Base-by-base conservation (phyloP, 2,797 vertebrate species). In the Leptodactylus fallax region DNA sequence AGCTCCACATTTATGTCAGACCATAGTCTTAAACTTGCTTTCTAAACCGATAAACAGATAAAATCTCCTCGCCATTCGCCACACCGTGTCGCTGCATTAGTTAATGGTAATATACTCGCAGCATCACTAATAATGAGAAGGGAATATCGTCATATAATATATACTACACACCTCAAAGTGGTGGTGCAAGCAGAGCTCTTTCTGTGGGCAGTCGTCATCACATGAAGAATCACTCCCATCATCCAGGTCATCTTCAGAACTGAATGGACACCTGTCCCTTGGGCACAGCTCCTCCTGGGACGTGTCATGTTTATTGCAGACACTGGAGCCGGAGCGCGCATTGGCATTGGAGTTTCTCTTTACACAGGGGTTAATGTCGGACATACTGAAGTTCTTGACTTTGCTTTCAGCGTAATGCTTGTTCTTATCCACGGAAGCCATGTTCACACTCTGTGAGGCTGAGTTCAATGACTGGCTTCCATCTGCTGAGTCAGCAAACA, bases 401-500 rank as follows among this genome's bases (percentile, higher is more conserved):
- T 12, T 77, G 69, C 77, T 90, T 61, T 85, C 23, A 12, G 85
- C 79, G 5, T 91, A 88, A 87, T 79, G 63, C 19, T 27, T 90
- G 67, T 69, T 72, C 27, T 87, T 3, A 27, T 90, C 83, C 90
- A 90, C 90, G 0, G 85, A 91, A 81, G 89, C 91, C 90, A 91
- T 82, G 9, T 89, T 87, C 78, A 91, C 87, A 58, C 91, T 69
- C 90, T 91, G 72, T 69, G 21, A 4, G 21, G 65, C 69, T 67
- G 76, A 65, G 82, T 83, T 76, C 23, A 60, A 86, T 55, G 90
- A 55, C 74, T 61, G 56, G 25, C 91, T 92, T 49, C 94, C 92
- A n/a, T 91, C 91, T 87, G 92, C 86, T 67, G 91, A 91, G 87
- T 96, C 97, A 85, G 96, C 95, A 90, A 99, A 99, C 91, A 98